A percentile compares a stretch with the other conserved stretches of the same genome.
These are phyloP conservation scores for Drosophila biarmipes DNA, from an alignment of 1,140 invertebrate genomes.

Conservation along the genomic window DNA sequence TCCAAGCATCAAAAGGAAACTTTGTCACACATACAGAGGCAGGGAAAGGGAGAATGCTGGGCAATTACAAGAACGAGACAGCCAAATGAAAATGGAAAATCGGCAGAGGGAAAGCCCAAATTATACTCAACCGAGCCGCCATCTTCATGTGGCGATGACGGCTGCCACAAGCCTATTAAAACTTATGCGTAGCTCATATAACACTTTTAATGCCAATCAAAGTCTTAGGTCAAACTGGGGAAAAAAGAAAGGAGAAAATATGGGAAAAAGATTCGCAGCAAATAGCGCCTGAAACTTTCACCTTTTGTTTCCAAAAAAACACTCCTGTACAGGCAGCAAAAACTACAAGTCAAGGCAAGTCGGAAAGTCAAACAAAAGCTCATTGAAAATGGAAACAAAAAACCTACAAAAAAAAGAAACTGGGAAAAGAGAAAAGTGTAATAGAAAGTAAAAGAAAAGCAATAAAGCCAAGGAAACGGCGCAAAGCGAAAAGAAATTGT, in stretches of 20 bases:
- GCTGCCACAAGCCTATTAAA: slow-evolving; percentile 67
- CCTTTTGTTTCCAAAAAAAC: slow-evolving; percentile 47
- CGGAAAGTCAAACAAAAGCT: slow-evolving; percentile 73
- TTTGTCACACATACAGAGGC: slow-evolving; percentile 55
- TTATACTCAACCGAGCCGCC: slow-evolving; percentile 22
- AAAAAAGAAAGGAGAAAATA: slow-evolving; percentile 9
- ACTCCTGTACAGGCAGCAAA: slow-evolving; percentile 33
- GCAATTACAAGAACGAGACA: slow-evolving; percentile 67
- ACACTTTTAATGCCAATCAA: slow-evolving; percentile 78
- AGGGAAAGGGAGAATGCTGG: slow-evolving; percentile 3
- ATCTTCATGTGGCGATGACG: slow-evolving; percentile 5
- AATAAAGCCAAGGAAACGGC: slow-evolving; percentile 69
- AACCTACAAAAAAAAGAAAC: slow-evolving; percentile 8
- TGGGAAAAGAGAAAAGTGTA: slow-evolving; percentile 38
- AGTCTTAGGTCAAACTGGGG: slow-evolving; percentile 56
- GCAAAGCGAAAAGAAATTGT: slow-evolving; percentile 76
- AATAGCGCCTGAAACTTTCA: slow-evolving; percentile 49
- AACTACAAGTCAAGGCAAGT: slow-evolving; percentile 49
- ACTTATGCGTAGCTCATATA: slow-evolving; percentile 73
- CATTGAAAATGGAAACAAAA: slow-evolving; percentile 55
- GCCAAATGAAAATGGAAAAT: slow-evolving; percentile 50
- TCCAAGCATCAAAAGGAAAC: slow-evolving; percentile 66
- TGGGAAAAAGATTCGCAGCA: slow-evolving; percentile 19
- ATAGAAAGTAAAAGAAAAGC: slow-evolving; percentile 63
- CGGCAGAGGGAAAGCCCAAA: slow-evolving; percentile 27